Evolutionary conservation across 2,113 vertebrate species (phyloP).

Genomic region (Tiliqua scincoides): DNA sequence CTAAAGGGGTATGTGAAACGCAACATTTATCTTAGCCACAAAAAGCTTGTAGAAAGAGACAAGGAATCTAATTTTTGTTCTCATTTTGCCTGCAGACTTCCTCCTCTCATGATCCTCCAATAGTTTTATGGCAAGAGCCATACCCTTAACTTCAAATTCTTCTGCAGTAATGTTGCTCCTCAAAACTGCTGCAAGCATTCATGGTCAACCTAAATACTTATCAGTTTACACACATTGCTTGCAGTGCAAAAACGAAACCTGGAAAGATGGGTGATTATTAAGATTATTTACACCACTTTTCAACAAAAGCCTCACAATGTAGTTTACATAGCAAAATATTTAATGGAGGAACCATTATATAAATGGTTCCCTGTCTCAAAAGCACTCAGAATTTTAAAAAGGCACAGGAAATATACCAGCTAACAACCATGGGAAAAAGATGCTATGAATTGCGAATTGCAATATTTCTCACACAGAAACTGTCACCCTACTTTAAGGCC

Average conservation of each 20-base stretch:
- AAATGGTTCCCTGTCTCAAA: too few species aligned
- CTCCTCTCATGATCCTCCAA: slow-evolving; percentile 2
- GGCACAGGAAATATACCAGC: too few species aligned
- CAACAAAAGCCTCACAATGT: too few species aligned
- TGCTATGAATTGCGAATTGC: too few species aligned
- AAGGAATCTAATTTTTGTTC: slow-evolving; percentile 26
- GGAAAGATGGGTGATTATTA: not conserved
- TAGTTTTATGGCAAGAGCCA: not conserved
- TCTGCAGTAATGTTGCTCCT: not conserved
- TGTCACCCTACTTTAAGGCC: not conserved
- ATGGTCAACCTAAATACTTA: not conserved
- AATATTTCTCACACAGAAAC: too few species aligned
- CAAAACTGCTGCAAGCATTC: not conserved
- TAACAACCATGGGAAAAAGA: too few species aligned
- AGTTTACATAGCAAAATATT: too few species aligned
- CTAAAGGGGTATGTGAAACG: slow-evolving; percentile 31
- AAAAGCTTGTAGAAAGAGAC: slow-evolving; percentile 28
- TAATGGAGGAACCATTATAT: too few species aligned
- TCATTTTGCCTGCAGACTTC: slow-evolving; percentile 19
- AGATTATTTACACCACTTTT: too few species aligned
- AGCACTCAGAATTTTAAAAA: too few species aligned
- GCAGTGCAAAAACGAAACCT: not conserved
- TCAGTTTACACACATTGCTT: not conserved
- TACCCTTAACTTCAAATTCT: not conserved
- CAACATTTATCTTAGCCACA: slow-evolving; percentile 31